Evolutionary conservation across 2,888 invertebrate species (phyloP).

Genomic region (Pristionchus mayeri): DNA sequence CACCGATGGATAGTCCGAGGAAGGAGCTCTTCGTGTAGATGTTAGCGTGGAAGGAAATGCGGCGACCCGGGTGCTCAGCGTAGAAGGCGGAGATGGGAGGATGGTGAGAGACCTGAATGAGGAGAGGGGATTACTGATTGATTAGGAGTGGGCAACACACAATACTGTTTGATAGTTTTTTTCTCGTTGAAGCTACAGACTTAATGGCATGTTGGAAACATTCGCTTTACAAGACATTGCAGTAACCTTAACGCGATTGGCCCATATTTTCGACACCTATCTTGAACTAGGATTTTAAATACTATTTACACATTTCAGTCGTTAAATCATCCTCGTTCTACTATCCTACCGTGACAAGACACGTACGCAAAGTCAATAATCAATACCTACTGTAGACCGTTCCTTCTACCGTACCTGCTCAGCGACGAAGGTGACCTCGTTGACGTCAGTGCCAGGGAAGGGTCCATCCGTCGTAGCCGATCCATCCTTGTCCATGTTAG

Average conservation of each 20-base stretch:
- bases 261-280: too few relatives aligned
- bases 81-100: constrained; percentile 99
- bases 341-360: too few relatives aligned
- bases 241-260: too few relatives aligned
- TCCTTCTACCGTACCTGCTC: constrained; percentile 83
- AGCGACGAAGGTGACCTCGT: constrained; percentile 92
- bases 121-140: neutral
- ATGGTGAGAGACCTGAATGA: constrained; percentile 89
- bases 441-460: constrained; percentile 89
- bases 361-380: constrained; percentile 72
- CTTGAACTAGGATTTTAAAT: too few relatives aligned
- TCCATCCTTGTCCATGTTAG: constrained; percentile 50
- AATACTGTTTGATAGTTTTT: too few relatives aligned
- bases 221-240: too few relatives aligned
- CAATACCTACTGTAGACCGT: neutral
- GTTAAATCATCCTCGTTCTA: too few relatives aligned
- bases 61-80: constrained; percentile 92
- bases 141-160: too few relatives aligned
- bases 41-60: constrained; percentile 92
- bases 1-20: constrained; percentile 87
- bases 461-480: constrained; percentile 79
- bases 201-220: too few relatives aligned
- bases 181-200: too few relatives aligned
- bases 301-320: too few relatives aligned
- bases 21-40: constrained; percentile 99